These are phyloP conservation scores for Caenorhabditis macrosperma DNA, from an alignment of 2,888 invertebrate genomes.

Conservation along the genomic window DNA sequence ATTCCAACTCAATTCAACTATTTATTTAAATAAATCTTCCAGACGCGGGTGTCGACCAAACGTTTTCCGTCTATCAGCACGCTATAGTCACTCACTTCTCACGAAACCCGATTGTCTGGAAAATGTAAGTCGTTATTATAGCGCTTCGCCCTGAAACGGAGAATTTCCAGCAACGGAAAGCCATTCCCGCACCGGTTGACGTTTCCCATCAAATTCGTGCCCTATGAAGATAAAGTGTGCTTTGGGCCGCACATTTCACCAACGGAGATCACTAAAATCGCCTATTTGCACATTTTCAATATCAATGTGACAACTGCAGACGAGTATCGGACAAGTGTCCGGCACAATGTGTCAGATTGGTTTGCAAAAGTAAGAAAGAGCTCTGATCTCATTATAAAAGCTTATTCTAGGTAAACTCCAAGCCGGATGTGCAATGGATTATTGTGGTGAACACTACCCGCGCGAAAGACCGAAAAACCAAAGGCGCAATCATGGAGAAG, in stretches of 20 bases:
- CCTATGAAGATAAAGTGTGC: conserved; percentile 67
- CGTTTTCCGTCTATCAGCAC: conserved; percentile 65
- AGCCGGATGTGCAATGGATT: conserved; percentile 74
- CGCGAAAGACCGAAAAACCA: conserved; percentile 75
- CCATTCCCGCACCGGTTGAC: conserved; percentile 65
- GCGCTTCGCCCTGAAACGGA: neutral
- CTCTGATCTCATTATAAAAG: too few species aligned
- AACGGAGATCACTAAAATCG: conserved; percentile 60
- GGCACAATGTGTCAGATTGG: conserved; percentile 78
- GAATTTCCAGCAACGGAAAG: conserved; percentile 64
- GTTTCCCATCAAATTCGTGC: conserved; percentile 70
- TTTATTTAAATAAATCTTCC: conserved; percentile 6
- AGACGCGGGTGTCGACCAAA: conserved; percentile 66
- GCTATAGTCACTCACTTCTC: conserved; percentile 65
- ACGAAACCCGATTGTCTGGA: conserved; percentile 62
- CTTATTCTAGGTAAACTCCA: conserved; percentile 58
- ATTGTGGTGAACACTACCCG: conserved; percentile 76
- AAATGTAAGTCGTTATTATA: conserved; percentile 11
- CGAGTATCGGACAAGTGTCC: conserved; percentile 74
- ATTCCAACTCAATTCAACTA: neutral
- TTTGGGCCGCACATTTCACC: conserved; percentile 61
- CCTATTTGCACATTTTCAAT: conserved; percentile 76
- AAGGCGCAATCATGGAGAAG: conserved; percentile 72
- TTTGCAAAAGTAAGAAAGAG: conserved; percentile 68
- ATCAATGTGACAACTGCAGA: conserved; percentile 72